These are phyloP conservation scores for Morinoia aosen DNA, from an alignment of 2,888 invertebrate genomes.

Conservation along the genomic window DNA sequence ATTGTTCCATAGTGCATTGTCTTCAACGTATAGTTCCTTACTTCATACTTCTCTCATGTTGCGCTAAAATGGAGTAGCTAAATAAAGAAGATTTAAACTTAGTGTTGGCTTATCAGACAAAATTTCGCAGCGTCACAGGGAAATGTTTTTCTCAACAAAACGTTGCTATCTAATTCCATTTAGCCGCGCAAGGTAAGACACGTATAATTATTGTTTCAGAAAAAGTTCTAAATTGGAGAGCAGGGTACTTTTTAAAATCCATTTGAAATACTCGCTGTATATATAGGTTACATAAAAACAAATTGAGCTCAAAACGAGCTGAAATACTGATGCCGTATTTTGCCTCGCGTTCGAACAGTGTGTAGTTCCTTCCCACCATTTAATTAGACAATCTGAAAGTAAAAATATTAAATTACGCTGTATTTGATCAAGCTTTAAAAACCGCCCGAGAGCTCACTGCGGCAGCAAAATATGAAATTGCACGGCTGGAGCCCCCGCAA, in stretches of 20 bases:
- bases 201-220: not conserved
- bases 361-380: not conserved
- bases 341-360: not conserved
- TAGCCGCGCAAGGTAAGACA: not conserved
- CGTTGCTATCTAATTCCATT: too few relatives aligned
- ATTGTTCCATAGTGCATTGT: too few relatives aligned
- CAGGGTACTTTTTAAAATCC: not conserved
- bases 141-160: too few relatives aligned
- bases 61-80: too few relatives aligned
- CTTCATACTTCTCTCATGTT: too few relatives aligned
- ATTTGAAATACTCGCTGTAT: not conserved
- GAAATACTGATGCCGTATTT: not conserved
- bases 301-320: not conserved
- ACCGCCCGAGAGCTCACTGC: not conserved
- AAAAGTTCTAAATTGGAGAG: not conserved
- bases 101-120: too few relatives aligned
- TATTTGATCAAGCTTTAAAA: not conserved
- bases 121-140: too few relatives aligned
- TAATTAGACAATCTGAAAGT: not conserved
- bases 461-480: not conserved
- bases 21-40: too few relatives aligned
- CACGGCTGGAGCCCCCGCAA: not conserved
- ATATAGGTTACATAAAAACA: not conserved
- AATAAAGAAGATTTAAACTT: too few relatives aligned
- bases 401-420: not conserved